A percentile compares a stretch with the other conserved stretches of the same genome.
phyloP scores from a whole-genome alignment of 2,888 invertebrate genomes.

The Drosophila flavopinicola region DNA sequence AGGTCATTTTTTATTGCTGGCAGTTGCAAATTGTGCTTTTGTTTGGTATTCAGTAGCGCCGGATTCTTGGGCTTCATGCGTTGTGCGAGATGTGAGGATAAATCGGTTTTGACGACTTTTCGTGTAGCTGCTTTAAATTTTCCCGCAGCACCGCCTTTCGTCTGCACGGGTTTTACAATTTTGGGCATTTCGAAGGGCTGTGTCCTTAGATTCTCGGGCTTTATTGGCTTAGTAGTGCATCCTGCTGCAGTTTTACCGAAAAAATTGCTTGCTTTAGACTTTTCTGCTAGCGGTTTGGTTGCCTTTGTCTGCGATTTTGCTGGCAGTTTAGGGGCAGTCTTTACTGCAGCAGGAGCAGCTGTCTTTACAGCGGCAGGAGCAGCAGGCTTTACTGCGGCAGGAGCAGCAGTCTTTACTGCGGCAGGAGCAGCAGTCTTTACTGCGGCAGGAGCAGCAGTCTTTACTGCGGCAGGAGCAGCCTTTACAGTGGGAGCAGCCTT shows the following conservation, averaged over 20 bases:
- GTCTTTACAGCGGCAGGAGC: no score
- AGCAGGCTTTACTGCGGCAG: no score
- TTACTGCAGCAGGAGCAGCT: neutral
- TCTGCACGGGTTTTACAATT: conserved; percentile 4
- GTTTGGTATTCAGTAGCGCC: neutral
- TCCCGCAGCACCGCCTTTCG: conserved; percentile 39
- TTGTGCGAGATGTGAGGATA: conserved; percentile 13
- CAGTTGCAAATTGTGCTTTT: conserved; percentile 2
- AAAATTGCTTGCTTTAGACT: neutral
- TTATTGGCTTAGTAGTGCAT: neutral
- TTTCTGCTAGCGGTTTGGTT: neutral
- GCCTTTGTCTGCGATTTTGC: no score
- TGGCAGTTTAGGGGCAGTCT: neutral
- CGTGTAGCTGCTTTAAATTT: conserved; percentile 40
- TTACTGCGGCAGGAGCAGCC: no score
- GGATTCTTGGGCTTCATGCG: conserved; percentile 54
- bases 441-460: no score
- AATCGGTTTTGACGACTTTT: neutral
- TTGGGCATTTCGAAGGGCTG: conserved; percentile 33
- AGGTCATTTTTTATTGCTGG: conserved; percentile 3
- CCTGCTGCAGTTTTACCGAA: neutral
- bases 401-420: no score
- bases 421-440: no score
- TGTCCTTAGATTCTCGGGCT: conserved; percentile 6
- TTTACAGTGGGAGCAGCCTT: no score